Evolutionary conservation across 2,113 vertebrate genomes (phyloP).

Genomic region (Entomyzon cyanotis): DNA sequence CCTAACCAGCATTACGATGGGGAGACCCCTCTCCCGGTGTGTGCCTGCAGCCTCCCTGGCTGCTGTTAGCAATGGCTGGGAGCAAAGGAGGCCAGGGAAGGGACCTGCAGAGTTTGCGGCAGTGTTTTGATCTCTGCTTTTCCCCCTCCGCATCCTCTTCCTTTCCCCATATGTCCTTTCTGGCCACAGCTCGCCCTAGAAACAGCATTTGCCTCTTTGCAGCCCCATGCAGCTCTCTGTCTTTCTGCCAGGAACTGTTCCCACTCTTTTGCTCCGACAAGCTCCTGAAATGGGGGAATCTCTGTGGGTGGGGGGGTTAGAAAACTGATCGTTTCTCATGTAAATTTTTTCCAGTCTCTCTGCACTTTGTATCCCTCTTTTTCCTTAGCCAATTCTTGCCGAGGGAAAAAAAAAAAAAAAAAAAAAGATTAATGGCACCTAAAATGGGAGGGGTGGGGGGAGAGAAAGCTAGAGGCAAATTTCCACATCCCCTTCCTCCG

Average conservation of each 20-base stretch:
- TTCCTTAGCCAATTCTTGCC: slow-evolving; percentile 21
- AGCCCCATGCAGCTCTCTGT: neutral
- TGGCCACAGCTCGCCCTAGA: neutral
- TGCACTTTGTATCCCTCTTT: neutral
- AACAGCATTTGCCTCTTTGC: neutral
- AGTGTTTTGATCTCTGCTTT: neutral
- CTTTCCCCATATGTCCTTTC: neutral
- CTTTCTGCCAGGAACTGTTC: neutral
- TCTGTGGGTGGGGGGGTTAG: slow-evolving; percentile 29
- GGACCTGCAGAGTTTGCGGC: neutral
- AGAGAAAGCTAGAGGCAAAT: slow-evolving; percentile 22
- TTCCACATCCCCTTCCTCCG: slow-evolving; percentile 59
- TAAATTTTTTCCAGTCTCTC: slow-evolving; percentile 29
- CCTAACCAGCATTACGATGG: fast-evolving
- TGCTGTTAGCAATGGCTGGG: neutral
- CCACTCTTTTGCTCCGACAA: neutral
- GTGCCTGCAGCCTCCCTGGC: neutral
- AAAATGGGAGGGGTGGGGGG: neutral
- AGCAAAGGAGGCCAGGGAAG: neutral
- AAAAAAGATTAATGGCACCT: slow-evolving; percentile 25
- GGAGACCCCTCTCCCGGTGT: neutral
- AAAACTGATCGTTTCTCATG: slow-evolving; percentile 24
- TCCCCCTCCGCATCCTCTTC: neutral
- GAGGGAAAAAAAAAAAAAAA: neutral
- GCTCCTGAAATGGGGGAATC: neutral